Evolutionary conservation across 2,113 vertebrate species (phyloP), one percentile per base, ranked within the genome.

Genomic region (Crotophaga sulcirostris): DNA sequence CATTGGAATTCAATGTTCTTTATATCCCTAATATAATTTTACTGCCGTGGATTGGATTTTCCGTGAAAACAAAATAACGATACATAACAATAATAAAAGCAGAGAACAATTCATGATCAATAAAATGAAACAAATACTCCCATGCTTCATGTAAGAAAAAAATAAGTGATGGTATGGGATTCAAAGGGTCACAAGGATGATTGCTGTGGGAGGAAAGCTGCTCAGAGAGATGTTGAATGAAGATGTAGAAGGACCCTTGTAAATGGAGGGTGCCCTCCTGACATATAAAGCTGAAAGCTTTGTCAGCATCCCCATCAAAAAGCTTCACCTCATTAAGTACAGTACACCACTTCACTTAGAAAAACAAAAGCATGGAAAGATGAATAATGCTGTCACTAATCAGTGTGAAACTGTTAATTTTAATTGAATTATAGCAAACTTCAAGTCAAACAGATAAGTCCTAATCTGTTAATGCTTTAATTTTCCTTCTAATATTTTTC

Each of bases 401-500:
- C 63, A 84, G 23, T 58, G 83, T 89, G 87, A 93, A 97, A 95
- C 84, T 81, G 34, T 82, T 94, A 31, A 88, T 93, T 87, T 94
- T 79, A 96, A 93, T 95, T 95, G 88, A 92, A 74, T 95, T 92
- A 77, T 1, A 77, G 58, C 73, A 67, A 90, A 70, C 86, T 89
- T 79, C 21, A 31, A 58, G 68, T 84, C 58, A 13, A 73, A 77
- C 72, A 70, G 94, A 95, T 91, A 87, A 94, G 9, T 62, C 62
- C 75, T 96, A 93, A 96, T 96, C 86, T 81, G 45, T 38, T 84
- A 89, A 96, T 68, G 76, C 92, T 96, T 90, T 93, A 45, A 89
- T 96, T 97, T 93, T 70, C 86, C 73, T 90, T 90, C 59, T 95
- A 79, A 90, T 91, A 64, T 77, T 88, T 97, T 86, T 62, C 84